Base-by-base conservation (phyloP, 2,888 invertebrate species). In the Chalcis sispes region DNA sequence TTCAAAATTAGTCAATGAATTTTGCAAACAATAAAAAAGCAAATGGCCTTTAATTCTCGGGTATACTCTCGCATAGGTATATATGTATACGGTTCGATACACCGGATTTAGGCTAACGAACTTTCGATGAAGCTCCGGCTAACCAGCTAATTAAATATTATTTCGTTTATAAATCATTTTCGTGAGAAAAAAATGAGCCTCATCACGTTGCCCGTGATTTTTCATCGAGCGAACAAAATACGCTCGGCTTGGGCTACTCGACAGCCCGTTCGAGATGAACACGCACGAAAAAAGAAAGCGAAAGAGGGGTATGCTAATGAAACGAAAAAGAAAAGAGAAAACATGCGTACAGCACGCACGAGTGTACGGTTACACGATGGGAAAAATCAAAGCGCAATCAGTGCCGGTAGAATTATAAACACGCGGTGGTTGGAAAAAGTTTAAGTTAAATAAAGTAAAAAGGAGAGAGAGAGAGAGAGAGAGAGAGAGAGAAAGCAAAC, bases 1-100 rank as follows among this genome's bases (percentile, higher is more conserved):
- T n/a, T n/a, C n/a, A n/a, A n/a, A n/a, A n/a, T n/a, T n/a, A n/a
- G n/a, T n/a, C n/a, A 77, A 72, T 75, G 72, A 77, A 64, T 54
- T 62, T 77, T 40, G 20, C 52, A 72, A 77, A 77, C 72, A 77
- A 76, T 69, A 69, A 78, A 79, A 77, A 75, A 52, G 78, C 79
- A 76, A 80, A 79, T 75, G 72, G 50, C 70, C 59, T 23, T 50
- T 72, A 62, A 58, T 23, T 13, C 56, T 20, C 36, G 1, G 10
- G 10, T 36, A 29, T 20, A 7, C 50, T 50, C 3, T 18, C 27
- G 25, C 15, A 18, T 58, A 32, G n/a, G n/a, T n/a, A n/a, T n/a
- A n/a, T n/a, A n/a, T n/a, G n/a, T n/a, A n/a, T 32, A 32, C 50
- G 23, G 15, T n/a, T n/a, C 23, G 23, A 25, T 32, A 32, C 54